These are phyloP conservation scores for Tragelaphus imberbis DNA, from an alignment of 2,113 vertebrate genomes.

Conservation along the genomic window DNA sequence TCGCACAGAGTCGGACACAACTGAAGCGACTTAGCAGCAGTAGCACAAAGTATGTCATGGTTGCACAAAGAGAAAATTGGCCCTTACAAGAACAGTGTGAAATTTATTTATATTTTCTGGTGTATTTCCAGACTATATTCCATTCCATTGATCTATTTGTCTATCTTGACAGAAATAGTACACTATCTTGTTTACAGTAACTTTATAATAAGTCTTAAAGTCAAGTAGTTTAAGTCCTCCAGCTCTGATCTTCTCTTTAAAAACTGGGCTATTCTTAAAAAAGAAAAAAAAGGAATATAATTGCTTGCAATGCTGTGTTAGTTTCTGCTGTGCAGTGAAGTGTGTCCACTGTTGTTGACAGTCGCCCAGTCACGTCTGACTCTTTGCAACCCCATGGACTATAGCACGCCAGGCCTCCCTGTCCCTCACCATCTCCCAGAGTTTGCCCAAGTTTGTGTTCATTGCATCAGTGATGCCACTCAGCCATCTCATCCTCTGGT, in stretches of 20 bases:
- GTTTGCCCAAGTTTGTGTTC: neutral
- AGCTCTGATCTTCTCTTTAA: neutral
- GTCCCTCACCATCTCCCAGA: neutral
- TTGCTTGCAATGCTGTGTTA: neutral
- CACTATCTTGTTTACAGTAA: neutral
- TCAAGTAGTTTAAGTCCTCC: neutral
- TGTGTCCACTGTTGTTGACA: neutral
- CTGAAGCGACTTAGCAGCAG: too few relatives aligned
- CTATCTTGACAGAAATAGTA: neutral
- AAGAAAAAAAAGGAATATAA: neutral
- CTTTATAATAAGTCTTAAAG: neutral
- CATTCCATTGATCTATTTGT: neutral
- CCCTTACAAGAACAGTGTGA: neutral
- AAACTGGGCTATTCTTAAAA: neutral
- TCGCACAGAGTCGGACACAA: too few relatives aligned
- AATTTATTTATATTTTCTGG: neutral
- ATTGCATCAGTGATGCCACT: neutral
- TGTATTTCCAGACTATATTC: neutral
- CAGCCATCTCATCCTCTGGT: neutral
- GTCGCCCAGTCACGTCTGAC: neutral
- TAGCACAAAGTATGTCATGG: too few relatives aligned
- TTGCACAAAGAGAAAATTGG: neutral
- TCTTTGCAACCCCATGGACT: neutral
- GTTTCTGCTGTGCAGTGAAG: neutral
- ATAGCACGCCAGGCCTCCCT: accelerated